Base-by-base conservation (phyloP, 2,888 invertebrate species). In the Lacanobia oleracea region DNA sequence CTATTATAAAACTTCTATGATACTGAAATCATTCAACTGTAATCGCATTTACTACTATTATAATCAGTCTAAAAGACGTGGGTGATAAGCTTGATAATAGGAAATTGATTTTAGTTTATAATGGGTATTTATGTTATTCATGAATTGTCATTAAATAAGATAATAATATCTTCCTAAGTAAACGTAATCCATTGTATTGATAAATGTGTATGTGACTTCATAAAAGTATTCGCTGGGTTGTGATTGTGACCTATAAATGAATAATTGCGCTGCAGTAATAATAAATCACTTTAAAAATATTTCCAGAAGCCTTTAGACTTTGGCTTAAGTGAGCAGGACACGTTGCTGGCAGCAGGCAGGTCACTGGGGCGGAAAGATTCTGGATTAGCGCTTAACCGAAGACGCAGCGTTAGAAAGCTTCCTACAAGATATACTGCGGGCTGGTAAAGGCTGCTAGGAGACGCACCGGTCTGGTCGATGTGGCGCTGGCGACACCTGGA, bases 191-290 rank as follows among this genome's bases (percentile, higher is more conserved):
- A 14, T 65, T 66, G 56, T 64, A 68, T 62, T 45, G 77, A 78
- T 81, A 77, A 76, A 23, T 51, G 65, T 23, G 81, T 77, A 81
- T 77, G 81, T 81, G 81, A 81, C 81, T 40, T 78, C 43, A 70
- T 81, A 76, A 78, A 78, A 65, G 23, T 81, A 76, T 51, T 50
- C 21, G 8, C 23, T 61, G 50, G 5, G 18, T 40, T 63, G 9
- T 21, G 48, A 27, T 40, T 63, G 9, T 21, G 33, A 27, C 16
- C n/a, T 12, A 16, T 45, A 48, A 40, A 45, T 16, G 2, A 21
- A 54, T 51, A 21, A 48, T 21, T 14, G 16, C n/a, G 7, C 21
- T 40, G 8, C 23, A 16, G 16, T 16, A 23, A 54, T 18, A 21
- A 16, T 37, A 57, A 57, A 33, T 54, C 16, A 54, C 16, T n/a